Percentiles rank a stretch among this genome's conserved stretches.
Evolutionary conservation across 92 coral and sea anemone genomes (phyloP).

Genomic region (Actinernus sp.): DNA sequence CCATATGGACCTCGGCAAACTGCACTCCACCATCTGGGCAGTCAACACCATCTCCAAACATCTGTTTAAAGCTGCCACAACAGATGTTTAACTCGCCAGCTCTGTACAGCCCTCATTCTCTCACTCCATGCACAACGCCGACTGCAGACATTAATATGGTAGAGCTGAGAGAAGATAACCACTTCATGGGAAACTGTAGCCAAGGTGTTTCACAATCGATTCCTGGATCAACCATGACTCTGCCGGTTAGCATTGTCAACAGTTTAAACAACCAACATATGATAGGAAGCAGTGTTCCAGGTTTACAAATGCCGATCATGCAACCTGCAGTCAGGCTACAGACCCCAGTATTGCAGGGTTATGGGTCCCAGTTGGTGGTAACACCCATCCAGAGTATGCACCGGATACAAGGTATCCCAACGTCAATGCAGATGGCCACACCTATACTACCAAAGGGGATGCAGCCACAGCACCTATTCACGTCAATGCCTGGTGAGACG

Average conservation of each 20-base stretch:
- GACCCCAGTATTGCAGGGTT: constrained; percentile 3
- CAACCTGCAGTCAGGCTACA: neutral
- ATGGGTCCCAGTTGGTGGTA: constrained; percentile 1
- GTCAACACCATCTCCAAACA: constrained; percentile 57
- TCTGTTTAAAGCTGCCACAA: constrained; percentile 30
- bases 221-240: neutral
- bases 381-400: neutral
- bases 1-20: constrained; percentile 33
- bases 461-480: constrained; percentile 4
- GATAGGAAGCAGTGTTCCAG: neutral
- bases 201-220: neutral
- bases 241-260: neutral
- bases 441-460: constrained; percentile 37
- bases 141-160: neutral
- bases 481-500: constrained; percentile 7
- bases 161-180: neutral
- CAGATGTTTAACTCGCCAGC: constrained; percentile 29
- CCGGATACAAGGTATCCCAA: neutral
- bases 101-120: constrained; percentile 55
- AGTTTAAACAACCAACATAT: neutral
- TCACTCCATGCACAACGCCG: constrained; percentile 13
- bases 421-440: constrained; percentile 21
- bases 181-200: neutral
- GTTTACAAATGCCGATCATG: neutral
- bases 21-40: constrained; percentile 58